Percentiles rank a stretch among this genome's conserved stretches.
Conservation (phyloP, 2,888 invertebrate species). For the Erannis defoliaria region DNA sequence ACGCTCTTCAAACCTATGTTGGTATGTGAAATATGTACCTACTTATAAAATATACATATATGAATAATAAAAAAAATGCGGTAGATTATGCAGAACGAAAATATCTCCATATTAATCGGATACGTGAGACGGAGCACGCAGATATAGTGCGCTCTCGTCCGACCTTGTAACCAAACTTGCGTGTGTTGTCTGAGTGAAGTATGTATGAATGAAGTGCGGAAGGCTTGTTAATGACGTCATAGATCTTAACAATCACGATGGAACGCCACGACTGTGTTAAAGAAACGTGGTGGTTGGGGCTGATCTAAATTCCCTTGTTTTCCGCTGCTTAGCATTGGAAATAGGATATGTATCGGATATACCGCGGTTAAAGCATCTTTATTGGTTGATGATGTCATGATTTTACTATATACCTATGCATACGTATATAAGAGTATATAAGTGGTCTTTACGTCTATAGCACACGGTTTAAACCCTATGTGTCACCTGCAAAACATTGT, state of each 20-base stretch:
- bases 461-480: neutral
- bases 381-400: slow-evolving; percentile 13
- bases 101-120: slow-evolving; percentile 27
- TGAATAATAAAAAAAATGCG: slow-evolving; percentile 17
- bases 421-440: too few relatives aligned
- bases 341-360: slow-evolving; percentile 15
- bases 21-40: neutral
- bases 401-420: too few relatives aligned
- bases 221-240: slow-evolving; percentile 52
- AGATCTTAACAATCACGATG: slow-evolving; percentile 42
- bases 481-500: too few relatives aligned
- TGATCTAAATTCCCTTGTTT: slow-evolving; percentile 24
- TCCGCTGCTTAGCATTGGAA: slow-evolving; percentile 13
- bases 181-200: slow-evolving; percentile 26
- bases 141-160: slow-evolving; percentile 13
- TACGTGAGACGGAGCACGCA: slow-evolving; percentile 30
- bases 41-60: slow-evolving; percentile 15
- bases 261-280: slow-evolving; percentile 24
- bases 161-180: slow-evolving; percentile 22
- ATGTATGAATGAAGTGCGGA: slow-evolving; percentile 62
- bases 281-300: slow-evolving; percentile 1
- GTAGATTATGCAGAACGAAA: slow-evolving; percentile 20
- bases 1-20: slow-evolving; percentile 5
- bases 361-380: slow-evolving; percentile 5
- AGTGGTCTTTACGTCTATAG: too few relatives aligned